A percentile compares a stretch with the other conserved stretches of the same genome.
Conservation (phyloP, 2,797 vertebrate genomes). For the Enteromius afrohamiltoni region DNA sequence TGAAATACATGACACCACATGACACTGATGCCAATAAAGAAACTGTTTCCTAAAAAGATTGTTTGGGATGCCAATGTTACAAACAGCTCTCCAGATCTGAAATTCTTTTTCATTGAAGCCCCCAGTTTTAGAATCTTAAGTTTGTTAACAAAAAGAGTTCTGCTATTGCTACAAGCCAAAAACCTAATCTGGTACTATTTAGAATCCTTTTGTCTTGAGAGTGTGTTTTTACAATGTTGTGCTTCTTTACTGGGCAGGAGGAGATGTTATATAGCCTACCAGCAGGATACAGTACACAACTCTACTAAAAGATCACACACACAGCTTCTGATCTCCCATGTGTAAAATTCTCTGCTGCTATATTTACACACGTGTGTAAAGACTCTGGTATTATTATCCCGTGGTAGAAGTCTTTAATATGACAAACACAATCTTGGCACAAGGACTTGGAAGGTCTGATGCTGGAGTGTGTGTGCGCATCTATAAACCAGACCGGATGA, state of each 20-base stretch:
- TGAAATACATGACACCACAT: too few relatives aligned
- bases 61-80: too few relatives aligned
- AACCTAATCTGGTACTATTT: background rate
- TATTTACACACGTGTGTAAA: constrained; percentile 41
- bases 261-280: constrained; percentile 10
- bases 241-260: constrained; percentile 21
- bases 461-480: constrained; percentile 24
- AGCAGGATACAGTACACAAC: constrained; percentile 6
- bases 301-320: constrained; percentile 2
- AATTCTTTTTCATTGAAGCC: too few relatives aligned
- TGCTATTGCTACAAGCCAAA: background rate
- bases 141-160: background rate
- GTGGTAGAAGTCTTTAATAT: constrained; percentile 22
- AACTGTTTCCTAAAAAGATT: too few relatives aligned
- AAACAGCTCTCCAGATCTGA: too few relatives aligned
- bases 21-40: too few relatives aligned
- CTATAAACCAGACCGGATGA: constrained; percentile 40
- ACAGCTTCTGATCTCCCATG: background rate
- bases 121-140: too few relatives aligned
- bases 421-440: constrained; percentile 48
- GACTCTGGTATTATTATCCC: constrained; percentile 40
- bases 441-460: background rate
- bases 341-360: constrained; percentile 14
- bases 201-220: background rate
- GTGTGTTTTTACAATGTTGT: constrained; percentile 2